These are phyloP conservation scores for Urechis unicinctus DNA, from an alignment of 2,888 invertebrate genomes.

Conservation along the genomic window DNA sequence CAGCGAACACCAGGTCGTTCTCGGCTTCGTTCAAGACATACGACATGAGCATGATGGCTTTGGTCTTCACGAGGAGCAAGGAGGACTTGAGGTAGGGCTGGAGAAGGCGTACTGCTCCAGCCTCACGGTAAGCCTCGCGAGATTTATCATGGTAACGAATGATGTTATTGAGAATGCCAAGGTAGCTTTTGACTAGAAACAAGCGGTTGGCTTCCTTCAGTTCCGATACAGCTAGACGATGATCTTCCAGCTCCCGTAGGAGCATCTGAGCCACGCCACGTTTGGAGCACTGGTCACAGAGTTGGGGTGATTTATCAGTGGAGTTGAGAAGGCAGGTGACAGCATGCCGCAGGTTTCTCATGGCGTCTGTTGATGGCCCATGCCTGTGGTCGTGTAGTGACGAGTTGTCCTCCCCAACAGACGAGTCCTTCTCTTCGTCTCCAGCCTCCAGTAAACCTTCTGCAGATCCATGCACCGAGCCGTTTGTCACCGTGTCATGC, in stretches of 20 bases:
- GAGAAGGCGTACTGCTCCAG: slow-evolving; percentile 24
- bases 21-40: slow-evolving; percentile 39
- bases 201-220: slow-evolving; percentile 13
- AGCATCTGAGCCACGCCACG: slow-evolving; percentile 12
- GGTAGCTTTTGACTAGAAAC: slow-evolving; percentile 29
- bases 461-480: too few species aligned
- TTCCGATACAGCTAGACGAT: slow-evolving; percentile 8
- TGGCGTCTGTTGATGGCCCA: background rate
- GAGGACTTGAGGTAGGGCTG: slow-evolving; percentile 20
- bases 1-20: slow-evolving; percentile 31
- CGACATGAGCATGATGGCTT: slow-evolving; percentile 35
- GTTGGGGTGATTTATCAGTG: slow-evolving; percentile 13
- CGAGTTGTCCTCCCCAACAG: background rate
- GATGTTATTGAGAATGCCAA: slow-evolving; percentile 37
- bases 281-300: slow-evolving; percentile 17
- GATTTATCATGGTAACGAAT: slow-evolving; percentile 27
- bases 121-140: slow-evolving; percentile 23
- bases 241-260: slow-evolving; percentile 12
- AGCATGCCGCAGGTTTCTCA: slow-evolving; percentile 16
- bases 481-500: background rate
- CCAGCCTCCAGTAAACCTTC: background rate
- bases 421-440: background rate
- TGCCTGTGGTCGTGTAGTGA: background rate
- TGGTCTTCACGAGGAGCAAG: slow-evolving; percentile 30
- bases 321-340: slow-evolving; percentile 11